These are phyloP conservation scores for Malurus cyaneus DNA, from an alignment of 2,113 vertebrate species.

Conservation along the genomic window DNA sequence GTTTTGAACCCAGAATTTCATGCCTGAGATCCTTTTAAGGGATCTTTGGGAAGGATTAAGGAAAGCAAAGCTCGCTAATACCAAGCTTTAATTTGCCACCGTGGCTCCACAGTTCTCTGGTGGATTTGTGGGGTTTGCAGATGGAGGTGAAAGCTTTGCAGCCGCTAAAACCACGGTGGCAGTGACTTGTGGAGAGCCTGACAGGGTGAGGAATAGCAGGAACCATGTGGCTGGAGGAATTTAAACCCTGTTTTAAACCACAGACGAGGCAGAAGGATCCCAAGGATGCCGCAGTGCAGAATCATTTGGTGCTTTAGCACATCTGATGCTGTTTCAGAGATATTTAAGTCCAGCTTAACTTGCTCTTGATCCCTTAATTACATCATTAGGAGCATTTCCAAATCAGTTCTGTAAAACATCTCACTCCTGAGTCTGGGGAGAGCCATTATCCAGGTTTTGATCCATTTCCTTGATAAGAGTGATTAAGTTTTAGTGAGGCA, in stretches of 20 bases:
- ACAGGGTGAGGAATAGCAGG: neutral
- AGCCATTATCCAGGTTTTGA: neutral
- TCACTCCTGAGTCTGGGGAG: neutral
- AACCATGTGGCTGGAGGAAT: neutral
- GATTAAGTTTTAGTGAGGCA: neutral
- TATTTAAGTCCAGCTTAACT: neutral
- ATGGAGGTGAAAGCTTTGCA: neutral
- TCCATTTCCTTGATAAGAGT: neutral
- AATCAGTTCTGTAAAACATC: neutral
- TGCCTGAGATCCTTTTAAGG: neutral
- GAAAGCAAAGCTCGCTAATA: neutral
- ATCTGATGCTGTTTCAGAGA: neutral
- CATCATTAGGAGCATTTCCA: neutral
- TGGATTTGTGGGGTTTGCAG: neutral
- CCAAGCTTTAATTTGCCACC: neutral
- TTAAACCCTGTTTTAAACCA: neutral
- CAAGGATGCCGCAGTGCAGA: neutral
- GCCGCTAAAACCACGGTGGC: neutral
- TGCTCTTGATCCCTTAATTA: slow-evolving; percentile 8
- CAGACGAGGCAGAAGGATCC: neutral
- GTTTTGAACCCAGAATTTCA: neutral
- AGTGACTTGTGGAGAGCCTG: neutral
- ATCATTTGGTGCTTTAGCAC: neutral
- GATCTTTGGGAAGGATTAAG: neutral
- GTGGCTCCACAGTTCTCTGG: neutral